Base-by-base conservation (phyloP, 2,113 vertebrate species). In the Galeopterus variegatus region DNA sequence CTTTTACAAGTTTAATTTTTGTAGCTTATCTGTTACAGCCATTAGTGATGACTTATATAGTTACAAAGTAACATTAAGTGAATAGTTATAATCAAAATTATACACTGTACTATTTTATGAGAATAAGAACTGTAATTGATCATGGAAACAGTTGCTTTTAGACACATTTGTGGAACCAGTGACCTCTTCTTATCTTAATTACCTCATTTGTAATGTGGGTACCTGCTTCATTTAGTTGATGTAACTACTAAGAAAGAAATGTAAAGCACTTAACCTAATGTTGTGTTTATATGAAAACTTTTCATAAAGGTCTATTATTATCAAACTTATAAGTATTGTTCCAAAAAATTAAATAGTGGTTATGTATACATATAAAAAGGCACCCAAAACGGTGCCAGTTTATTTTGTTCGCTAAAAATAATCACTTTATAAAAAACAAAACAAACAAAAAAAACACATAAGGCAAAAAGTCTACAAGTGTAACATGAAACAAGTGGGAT, bases 321-420 rank as follows among this genome's bases (percentile, higher is more conserved):
- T 60, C 69, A 79, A 67, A 96, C 19, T 75, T 85, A 72, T 21
- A 79, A 77, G 77, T 82, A 72, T 45, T 89, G 1, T 83, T 19
- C 64, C n/a, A n/a, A 84, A 65, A 31, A 72, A n/a, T 45, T 26
- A 76, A 94, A 92, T 90, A 73, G 36, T 87, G 15, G 19, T 60
- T 95, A 83, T 69, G 69, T 75, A 75, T 58, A 17, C 6, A 92
- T 21, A 62, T 5, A 45, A 70, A 75, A 50, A 72, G 9, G 15
- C 15, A 92, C 67, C 65, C 36, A 77, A 56, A 60, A 81, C 86
- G 62, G 65, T 5, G 28, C 2, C 17, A 65, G 52, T 72, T 82
- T 26, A 73, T 76, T 94, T 89, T 95, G 8, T 72, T 95, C 33
- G 60, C 33, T 36, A 86, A 13, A 92, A 93, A 82, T 81, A 94